Conservation (phyloP, 2,888 invertebrate genomes). For the Ichneumoninae sp. region DNA sequence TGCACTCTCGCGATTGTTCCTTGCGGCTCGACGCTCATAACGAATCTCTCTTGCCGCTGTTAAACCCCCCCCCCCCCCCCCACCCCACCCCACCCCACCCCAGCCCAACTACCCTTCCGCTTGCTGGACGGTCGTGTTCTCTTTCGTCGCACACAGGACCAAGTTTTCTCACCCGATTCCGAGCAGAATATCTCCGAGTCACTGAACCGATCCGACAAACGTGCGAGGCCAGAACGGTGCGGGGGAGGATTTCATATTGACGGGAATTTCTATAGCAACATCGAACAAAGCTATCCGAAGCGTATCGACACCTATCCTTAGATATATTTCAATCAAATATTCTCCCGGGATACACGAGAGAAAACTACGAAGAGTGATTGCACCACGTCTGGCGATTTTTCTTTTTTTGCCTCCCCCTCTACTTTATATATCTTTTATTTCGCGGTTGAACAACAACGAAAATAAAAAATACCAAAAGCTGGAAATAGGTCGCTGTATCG, state of each 20-base stretch:
- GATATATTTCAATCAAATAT: constrained; percentile 31
- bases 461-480: neutral
- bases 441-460: neutral
- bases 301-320: constrained; percentile 24
- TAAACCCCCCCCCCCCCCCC: too few relatives aligned
- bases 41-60: constrained; percentile 47
- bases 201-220: constrained; percentile 45
- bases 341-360: neutral
- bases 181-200: constrained; percentile 39
- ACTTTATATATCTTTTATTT: constrained; percentile 9
- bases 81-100: neutral
- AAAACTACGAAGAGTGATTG: neutral
- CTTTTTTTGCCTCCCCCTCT: neutral
- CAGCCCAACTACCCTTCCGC: neutral
- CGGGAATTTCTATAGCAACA: neutral
- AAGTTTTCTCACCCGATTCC: constrained; percentile 52
- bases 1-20: constrained; percentile 65
- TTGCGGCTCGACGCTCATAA: constrained; percentile 64
- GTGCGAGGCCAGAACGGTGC: neutral
- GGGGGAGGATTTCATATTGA: neutral
- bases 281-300: constrained; percentile 22
- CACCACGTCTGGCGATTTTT: neutral
- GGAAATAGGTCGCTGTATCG: constrained; percentile 6
- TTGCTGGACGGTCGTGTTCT: constrained; percentile 9
- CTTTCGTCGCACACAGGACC: constrained; percentile 13